These are phyloP conservation scores for Argopecten irradians DNA, from an alignment of 1,140 invertebrate species.

Conservation along the genomic window DNA sequence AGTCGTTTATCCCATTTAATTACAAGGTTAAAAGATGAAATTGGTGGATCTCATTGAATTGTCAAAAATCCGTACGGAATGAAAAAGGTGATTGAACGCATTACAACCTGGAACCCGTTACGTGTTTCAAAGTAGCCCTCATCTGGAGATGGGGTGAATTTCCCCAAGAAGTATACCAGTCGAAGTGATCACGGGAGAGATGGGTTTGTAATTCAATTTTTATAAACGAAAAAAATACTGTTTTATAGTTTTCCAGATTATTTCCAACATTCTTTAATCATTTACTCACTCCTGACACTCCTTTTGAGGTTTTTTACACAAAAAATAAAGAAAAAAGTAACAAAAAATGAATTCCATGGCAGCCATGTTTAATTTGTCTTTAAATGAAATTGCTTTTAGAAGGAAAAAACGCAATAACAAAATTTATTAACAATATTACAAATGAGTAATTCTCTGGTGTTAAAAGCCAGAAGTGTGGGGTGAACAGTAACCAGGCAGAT, in stretches of 20 bases:
- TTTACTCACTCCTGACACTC: neutral
- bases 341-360: neutral
- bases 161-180: slow-evolving; percentile 90
- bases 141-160: slow-evolving; percentile 93
- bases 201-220: slow-evolving; percentile 84
- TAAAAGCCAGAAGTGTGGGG: too few species aligned
- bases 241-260: neutral
- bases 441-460: too few species aligned
- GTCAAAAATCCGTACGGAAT: slow-evolving; percentile 92
- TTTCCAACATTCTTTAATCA: neutral
- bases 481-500: neutral
- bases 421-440: too few species aligned
- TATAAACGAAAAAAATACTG: neutral
- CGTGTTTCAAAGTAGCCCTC: slow-evolving; percentile 96
- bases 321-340: too few species aligned
- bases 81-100: slow-evolving; percentile 85
- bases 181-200: slow-evolving; percentile 95
- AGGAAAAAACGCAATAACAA: too few species aligned
- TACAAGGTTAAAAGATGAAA: slow-evolving; percentile 92
- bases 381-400: neutral
- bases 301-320: neutral
- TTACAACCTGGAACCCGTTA: slow-evolving; percentile 95
- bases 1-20: slow-evolving; percentile 95
- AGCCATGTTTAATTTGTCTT: neutral
- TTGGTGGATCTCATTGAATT: slow-evolving; percentile 80